Percentiles rank a stretch among this genome's conserved stretches.
These are phyloP conservation scores for Monopterus albus DNA, from an alignment of 2,113 vertebrate species.

Conservation along the genomic window DNA sequence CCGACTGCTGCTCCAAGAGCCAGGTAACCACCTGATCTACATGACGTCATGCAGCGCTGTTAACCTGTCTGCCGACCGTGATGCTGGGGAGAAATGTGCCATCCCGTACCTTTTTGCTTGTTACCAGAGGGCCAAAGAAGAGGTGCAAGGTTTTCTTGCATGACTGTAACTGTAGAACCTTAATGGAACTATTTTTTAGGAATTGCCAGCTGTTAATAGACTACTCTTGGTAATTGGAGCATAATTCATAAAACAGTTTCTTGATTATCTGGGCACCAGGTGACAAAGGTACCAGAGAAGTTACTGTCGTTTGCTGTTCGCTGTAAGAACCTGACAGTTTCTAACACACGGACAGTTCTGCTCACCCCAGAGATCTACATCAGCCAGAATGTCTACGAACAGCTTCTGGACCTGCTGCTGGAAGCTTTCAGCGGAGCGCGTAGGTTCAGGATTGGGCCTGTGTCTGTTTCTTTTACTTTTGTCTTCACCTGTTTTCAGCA, in stretches of 20 bases:
- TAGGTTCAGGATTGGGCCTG: conserved; percentile 76
- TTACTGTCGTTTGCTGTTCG: conserved; percentile 90
- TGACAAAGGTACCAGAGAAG: conserved; percentile 97
- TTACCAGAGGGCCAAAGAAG: conserved; percentile 93
- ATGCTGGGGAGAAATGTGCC: conserved; percentile 92
- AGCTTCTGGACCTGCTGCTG: conserved; percentile 94
- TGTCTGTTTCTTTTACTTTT: background rate
- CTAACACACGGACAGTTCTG: conserved; percentile 90
- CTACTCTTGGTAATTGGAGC: background rate
- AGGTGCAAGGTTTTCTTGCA: conserved; percentile 79
- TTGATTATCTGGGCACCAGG: conserved; percentile 75
- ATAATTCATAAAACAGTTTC: conserved; percentile 10
- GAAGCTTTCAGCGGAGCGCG: conserved; percentile 87
- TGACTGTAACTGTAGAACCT: background rate
- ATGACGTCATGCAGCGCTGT: conserved; percentile 89
- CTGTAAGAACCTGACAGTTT: conserved; percentile 91
- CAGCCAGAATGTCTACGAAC: conserved; percentile 92
- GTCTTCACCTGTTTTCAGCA: background rate
- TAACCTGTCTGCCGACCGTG: conserved; percentile 95
- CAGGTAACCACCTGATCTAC: conserved; percentile 92
- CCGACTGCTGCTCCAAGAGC: conserved; percentile 91
- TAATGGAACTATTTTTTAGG: background rate
- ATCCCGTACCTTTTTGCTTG: conserved; percentile 93
- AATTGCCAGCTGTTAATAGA: background rate
- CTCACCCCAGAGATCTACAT: conserved; percentile 97